Percentiles rank a stretch among this genome's conserved stretches.
Evolutionary conservation across 30 jellyfish, hydroid and myxozoan genomes (phyloP).

Genomic region (Euphysa ruthae): DNA sequence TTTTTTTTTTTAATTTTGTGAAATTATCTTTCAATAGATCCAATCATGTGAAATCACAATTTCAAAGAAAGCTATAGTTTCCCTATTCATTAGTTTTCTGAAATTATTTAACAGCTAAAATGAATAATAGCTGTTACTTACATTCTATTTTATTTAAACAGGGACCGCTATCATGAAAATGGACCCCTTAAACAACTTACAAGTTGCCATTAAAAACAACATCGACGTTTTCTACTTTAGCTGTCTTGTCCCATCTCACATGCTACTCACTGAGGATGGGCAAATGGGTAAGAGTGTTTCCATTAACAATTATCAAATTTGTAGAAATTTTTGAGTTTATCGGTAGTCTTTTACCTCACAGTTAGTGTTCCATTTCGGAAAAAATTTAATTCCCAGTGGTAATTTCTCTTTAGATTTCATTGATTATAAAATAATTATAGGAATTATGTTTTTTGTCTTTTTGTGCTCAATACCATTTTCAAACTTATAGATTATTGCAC

Average conservation of each 20-base stretch:
- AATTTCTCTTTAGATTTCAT: not conserved
- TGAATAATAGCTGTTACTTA: too few species aligned
- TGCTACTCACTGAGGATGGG: slow-evolving; percentile 61
- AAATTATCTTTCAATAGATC: too few species aligned
- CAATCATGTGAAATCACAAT: too few species aligned
- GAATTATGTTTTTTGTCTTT: not conserved
- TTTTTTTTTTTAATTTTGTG: too few species aligned
- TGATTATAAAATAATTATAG: too few species aligned
- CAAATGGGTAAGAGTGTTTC: slow-evolving; percentile 53
- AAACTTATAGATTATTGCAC: not conserved
- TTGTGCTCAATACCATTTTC: not conserved
- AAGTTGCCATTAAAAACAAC: slow-evolving; percentile 84
- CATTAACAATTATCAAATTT: not conserved
- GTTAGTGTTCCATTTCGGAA: not conserved
- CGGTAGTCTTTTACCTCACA: too few species aligned
- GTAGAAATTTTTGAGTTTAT: too few species aligned
- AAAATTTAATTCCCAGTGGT: not conserved
- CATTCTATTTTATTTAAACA: too few species aligned
- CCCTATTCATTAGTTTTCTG: too few species aligned
- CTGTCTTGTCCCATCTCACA: slow-evolving; percentile 79
- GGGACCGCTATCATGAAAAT: slow-evolving; percentile 74
- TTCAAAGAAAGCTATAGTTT: too few species aligned
- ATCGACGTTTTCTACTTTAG: slow-evolving; percentile 86
- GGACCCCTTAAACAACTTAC: slow-evolving; percentile 74
- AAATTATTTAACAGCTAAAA: too few species aligned